These are phyloP conservation scores for Formica aserva DNA, from an alignment of 2,888 invertebrate species.

Conservation along the genomic window DNA sequence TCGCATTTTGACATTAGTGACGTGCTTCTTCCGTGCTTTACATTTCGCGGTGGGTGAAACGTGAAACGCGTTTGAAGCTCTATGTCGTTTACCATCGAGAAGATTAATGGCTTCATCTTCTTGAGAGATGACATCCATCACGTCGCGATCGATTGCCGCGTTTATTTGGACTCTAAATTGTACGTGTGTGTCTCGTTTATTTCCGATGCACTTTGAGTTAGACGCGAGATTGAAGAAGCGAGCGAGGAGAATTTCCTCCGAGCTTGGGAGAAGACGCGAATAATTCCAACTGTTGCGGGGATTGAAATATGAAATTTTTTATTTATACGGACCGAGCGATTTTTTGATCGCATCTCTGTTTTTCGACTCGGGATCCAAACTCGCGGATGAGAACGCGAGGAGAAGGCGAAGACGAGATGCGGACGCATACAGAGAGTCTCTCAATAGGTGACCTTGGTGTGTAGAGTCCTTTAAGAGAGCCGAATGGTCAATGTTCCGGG, in stretches of 20 bases:
- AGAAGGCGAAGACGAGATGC: slow-evolving; percentile 18
- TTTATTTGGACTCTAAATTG: not conserved
- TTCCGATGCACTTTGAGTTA: slow-evolving; percentile 1
- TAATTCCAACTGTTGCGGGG: not conserved
- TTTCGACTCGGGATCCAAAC: slow-evolving; percentile 32
- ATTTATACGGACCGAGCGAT: not conserved
- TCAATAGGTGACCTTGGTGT: slow-evolving; percentile 80
- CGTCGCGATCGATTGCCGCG: slow-evolving; percentile 5
- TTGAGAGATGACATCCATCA: slow-evolving; percentile 12
- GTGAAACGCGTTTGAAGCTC: slow-evolving; percentile 61
- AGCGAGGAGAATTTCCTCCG: not conserved
- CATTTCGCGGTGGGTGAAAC: slow-evolving; percentile 68
- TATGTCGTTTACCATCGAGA: slow-evolving; percentile 51
- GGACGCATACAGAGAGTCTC: slow-evolving; percentile 51
- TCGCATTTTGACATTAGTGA: slow-evolving; percentile 72
- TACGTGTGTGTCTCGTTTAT: slow-evolving; percentile 20
- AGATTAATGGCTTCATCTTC: slow-evolving; percentile 69
- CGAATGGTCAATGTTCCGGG: slow-evolving; percentile 84
- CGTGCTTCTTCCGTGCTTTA: slow-evolving; percentile 63
- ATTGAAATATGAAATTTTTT: not conserved
- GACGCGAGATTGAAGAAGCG: slow-evolving; percentile 3
- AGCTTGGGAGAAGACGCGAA: not conserved
- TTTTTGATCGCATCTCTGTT: not conserved
- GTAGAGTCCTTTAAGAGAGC: slow-evolving; percentile 80
- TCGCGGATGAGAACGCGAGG: slow-evolving; percentile 51